Percentiles rank a stretch among this genome's conserved stretches.
These are phyloP conservation scores for Rhineura floridana DNA, from an alignment of 2,113 vertebrate species.

Conservation along the genomic window DNA sequence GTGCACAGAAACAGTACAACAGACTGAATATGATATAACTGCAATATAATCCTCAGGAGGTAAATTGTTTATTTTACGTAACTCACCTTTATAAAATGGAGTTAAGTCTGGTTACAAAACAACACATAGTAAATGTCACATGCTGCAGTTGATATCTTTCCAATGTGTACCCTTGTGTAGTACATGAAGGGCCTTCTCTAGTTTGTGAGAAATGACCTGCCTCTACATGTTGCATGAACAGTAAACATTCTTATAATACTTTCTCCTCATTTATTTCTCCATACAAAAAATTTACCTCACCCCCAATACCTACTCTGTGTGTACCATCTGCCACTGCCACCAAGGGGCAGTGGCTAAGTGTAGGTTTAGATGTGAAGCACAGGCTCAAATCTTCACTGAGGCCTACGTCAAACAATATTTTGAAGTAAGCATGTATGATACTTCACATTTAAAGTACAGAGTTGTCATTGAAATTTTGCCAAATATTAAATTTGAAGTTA, in stretches of 20 bases:
- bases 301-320: not conserved
- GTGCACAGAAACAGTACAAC: slow-evolving; percentile 20
- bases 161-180: not conserved
- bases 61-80: slow-evolving; percentile 25
- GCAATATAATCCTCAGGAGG: slow-evolving; percentile 28
- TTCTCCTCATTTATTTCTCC: not conserved
- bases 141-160: not conserved
- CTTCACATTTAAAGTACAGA: not conserved
- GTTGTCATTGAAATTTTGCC: not conserved
- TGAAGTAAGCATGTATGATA: not conserved
- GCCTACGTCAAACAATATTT: not conserved
- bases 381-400: not conserved
- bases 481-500: not conserved
- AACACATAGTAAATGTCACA: not conserved
- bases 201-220: not conserved
- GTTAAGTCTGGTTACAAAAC: slow-evolving; percentile 42
- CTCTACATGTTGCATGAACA: not conserved
- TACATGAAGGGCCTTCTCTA: not conserved
- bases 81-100: slow-evolving; percentile 45
- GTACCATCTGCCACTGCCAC: not conserved
- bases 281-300: not conserved
- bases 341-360: too few relatives aligned
- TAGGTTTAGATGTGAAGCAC: slow-evolving; percentile 3
- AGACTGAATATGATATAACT: slow-evolving; percentile 28
- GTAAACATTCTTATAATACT: too few relatives aligned